Base-by-base conservation (phyloP, 2,888 invertebrate species). In the Protodeltote pygarga region DNA sequence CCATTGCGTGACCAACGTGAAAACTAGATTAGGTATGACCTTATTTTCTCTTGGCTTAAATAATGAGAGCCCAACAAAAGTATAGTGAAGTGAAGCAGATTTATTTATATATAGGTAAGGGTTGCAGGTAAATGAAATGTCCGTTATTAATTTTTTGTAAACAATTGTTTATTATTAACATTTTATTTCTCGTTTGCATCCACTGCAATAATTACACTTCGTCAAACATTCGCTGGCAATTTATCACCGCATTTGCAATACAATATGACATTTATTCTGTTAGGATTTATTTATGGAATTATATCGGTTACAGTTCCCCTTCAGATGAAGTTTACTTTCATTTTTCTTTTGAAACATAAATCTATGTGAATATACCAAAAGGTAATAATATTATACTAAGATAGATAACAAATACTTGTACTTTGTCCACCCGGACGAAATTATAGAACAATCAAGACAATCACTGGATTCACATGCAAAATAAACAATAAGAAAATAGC, bases 121-220 rank as follows among this genome's bases (percentile, higher is more conserved):
- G 31, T 33, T 39, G 25, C 2, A 1, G 5, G 8, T 64, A 81
- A 90, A 84, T 81, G 71, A 91, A 89, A 89, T 81, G 51, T 72
- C 51, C 58, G n/a, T 55, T 53, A 64, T 65, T 85, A 85, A 89
- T 92, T 88, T 92, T 92, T 92, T 92, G 91, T 92, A 92, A 92
- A 92, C 92, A 92, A 92, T 92, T 92, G 91, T 92, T 92, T 92
- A 91, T 92, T 92, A 92, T 92, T 92, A 92, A 92, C 92, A 92
- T 92, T 89, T 92, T 92, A 92, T 87, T 87, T 85, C 83, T 89
- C 81, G 82, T 81, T 66, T 85, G 87, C 87, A 85, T 87, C 52
- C 81, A 78, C 83, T 84, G 85, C 87, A 85, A 83, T 81, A 83
- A 78, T 84, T 80, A 87, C 85, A 85, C 86, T 83, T 79, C 86